Evolutionary conservation across 2,888 invertebrate genomes (phyloP).

Genomic region (Tuberolachnus salignus): DNA sequence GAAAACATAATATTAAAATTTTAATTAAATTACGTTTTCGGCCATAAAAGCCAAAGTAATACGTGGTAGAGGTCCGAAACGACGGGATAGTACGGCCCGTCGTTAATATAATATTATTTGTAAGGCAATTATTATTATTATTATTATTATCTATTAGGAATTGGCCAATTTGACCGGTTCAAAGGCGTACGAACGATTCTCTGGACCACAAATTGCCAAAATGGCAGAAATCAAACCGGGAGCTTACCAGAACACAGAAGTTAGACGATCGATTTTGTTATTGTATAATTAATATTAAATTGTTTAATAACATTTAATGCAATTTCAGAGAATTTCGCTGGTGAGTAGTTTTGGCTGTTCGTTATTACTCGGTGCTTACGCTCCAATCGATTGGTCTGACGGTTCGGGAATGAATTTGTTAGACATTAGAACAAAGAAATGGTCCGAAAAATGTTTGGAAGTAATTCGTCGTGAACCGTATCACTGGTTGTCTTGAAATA

Average conservation of each 20-base stretch:
- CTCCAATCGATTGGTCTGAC: constrained; percentile 89
- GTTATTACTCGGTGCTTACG: constrained; percentile 83
- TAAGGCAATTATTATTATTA: too few relatives aligned
- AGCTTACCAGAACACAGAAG: constrained; percentile 78
- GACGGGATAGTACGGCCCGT: too few relatives aligned
- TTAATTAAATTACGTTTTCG: too few relatives aligned
- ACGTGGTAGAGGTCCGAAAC: too few relatives aligned
- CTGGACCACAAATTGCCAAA: constrained; percentile 92
- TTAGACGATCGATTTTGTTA: constrained; percentile 60
- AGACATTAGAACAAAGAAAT: constrained; percentile 77
- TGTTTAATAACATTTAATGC: background rate
- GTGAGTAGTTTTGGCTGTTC: constrained; percentile 92
- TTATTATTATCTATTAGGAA: constrained; percentile 66
- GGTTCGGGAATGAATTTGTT: constrained; percentile 96
- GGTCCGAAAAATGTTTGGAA: constrained; percentile 78
- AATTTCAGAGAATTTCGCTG: constrained; percentile 79
- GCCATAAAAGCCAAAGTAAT: too few relatives aligned
- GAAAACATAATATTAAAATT: too few relatives aligned
- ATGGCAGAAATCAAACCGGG: constrained; percentile 74
- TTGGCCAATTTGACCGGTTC: constrained; percentile 84
- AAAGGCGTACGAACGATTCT: constrained; percentile 86
- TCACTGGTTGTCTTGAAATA: constrained; percentile 12
- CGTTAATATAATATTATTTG: too few relatives aligned
- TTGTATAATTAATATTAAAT: background rate
- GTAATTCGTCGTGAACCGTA: constrained; percentile 62